These are phyloP conservation scores for Auanema sp. DNA, from an alignment of 2,888 invertebrate species.

Conservation along the genomic window DNA sequence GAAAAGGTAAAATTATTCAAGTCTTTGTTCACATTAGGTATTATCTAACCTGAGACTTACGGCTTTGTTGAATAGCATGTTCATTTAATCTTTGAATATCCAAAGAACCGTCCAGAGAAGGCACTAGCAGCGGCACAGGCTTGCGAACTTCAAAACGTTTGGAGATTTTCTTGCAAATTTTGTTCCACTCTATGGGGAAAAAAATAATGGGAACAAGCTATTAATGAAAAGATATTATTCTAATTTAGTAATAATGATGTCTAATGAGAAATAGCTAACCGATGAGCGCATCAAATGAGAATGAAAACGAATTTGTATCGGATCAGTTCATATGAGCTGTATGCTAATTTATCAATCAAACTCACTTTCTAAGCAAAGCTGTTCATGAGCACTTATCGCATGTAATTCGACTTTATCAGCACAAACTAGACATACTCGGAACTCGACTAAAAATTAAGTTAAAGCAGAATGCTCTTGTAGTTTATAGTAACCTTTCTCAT, in stretches of 20 bases:
- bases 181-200: slow-evolving; percentile 9
- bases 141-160: slow-evolving; percentile 6
- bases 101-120: slow-evolving; percentile 17
- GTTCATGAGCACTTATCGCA: slow-evolving; percentile 11
- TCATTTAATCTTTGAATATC: slow-evolving; percentile 13
- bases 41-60: slow-evolving; percentile 8
- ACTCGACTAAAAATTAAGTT: slow-evolving; percentile 10
- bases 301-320: neutral
- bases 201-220: too few relatives aligned
- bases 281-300: neutral
- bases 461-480: too few relatives aligned
- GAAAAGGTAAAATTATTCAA: neutral
- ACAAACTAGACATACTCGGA: slow-evolving; percentile 18
- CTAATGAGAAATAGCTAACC: neutral
- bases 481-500: slow-evolving; percentile 10
- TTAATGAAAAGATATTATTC: too few relatives aligned
- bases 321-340: too few relatives aligned
- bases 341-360: too few relatives aligned
- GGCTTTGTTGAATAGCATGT: slow-evolving; percentile 14
- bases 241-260: too few relatives aligned
- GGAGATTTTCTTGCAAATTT: neutral
- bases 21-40: neutral
- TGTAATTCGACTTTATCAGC: slow-evolving; percentile 11
- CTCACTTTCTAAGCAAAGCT: slow-evolving; percentile 12
- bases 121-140: slow-evolving; percentile 9